Conservation (phyloP, 2,888 invertebrate genomes). For the Linnaemya vulpina region DNA sequence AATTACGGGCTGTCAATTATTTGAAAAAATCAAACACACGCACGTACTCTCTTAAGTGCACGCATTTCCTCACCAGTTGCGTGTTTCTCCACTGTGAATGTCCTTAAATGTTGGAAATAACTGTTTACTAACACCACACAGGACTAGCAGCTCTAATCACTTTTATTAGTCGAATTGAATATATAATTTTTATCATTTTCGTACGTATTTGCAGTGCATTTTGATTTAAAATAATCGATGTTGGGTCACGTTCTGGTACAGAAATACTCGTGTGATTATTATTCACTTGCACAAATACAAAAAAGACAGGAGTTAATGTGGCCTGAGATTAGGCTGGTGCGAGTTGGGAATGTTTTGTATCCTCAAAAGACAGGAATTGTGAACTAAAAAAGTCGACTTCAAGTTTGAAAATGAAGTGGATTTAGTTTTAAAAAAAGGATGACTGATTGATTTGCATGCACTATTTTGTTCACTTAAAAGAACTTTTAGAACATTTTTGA, state of each 20-base stretch:
- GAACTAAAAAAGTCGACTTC: too few species aligned
- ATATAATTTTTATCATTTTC: slow-evolving; percentile 13
- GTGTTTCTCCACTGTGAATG: neutral
- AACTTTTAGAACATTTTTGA: too few species aligned
- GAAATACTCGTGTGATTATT: slow-evolving; percentile 39
- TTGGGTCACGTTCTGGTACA: slow-evolving; percentile 45
- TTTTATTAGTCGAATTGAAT: slow-evolving; percentile 52
- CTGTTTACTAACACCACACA: neutral
- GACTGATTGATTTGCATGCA: too few species aligned
- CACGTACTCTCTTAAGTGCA: neutral
- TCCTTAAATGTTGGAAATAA: neutral
- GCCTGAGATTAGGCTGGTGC: neutral
- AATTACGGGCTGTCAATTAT: neutral
- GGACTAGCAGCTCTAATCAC: slow-evolving; percentile 28
- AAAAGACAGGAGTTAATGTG: neutral
- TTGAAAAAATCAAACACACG: neutral
- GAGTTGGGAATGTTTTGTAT: neutral
- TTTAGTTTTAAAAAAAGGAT: too few species aligned
- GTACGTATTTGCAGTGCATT: slow-evolving; percentile 19
- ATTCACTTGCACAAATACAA: slow-evolving; percentile 44
- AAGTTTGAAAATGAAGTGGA: neutral
- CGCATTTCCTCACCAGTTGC: slow-evolving; percentile 12
- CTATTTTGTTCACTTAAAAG: too few species aligned
- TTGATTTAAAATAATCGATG: slow-evolving; percentile 45
- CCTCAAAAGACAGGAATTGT: neutral